Conservation (phyloP, 23 tunicate genomes). For the Pegea sp. region DNA sequence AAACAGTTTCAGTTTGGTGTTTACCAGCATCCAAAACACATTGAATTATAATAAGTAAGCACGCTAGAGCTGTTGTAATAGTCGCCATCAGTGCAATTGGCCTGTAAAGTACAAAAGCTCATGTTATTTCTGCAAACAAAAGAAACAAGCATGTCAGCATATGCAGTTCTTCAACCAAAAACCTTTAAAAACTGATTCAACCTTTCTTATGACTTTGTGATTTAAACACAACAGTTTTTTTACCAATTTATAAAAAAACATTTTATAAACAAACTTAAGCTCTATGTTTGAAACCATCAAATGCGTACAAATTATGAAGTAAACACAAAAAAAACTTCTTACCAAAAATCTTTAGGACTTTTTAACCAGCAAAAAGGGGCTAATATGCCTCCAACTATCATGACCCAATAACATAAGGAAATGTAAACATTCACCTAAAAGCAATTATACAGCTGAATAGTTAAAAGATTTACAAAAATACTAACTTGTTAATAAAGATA, state of each 20-base stretch:
- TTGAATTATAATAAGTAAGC: conserved; percentile 72
- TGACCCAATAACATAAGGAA: conserved; percentile 73
- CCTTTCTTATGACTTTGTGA: too few relatives aligned
- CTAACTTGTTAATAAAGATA: too few relatives aligned
- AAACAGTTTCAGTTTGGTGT: conserved; percentile 27
- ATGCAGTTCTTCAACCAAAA: too few relatives aligned
- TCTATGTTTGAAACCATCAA: too few relatives aligned
- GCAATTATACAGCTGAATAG: too few relatives aligned
- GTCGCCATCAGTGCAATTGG: conserved; percentile 88
- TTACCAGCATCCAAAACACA: conserved; percentile 42
- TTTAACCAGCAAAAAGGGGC: conserved; percentile 94
- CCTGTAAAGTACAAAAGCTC: too few relatives aligned
- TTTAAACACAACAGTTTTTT: not conserved
- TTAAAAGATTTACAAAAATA: too few relatives aligned
- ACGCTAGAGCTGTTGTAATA: conserved; percentile 75
- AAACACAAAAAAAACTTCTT: too few relatives aligned
- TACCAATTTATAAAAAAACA: not conserved
- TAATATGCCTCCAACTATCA: conserved; percentile 77
- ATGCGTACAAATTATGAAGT: not conserved
- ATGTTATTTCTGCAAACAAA: too few relatives aligned
- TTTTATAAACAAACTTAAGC: not conserved
- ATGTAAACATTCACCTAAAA: conserved; percentile 56
- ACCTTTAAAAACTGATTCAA: too few relatives aligned
- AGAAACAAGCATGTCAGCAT: too few relatives aligned
- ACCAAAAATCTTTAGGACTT: conserved; percentile 97